Base-by-base conservation (phyloP, 2,888 invertebrate genomes). In the Paralinhomoeus sp. region DNA sequence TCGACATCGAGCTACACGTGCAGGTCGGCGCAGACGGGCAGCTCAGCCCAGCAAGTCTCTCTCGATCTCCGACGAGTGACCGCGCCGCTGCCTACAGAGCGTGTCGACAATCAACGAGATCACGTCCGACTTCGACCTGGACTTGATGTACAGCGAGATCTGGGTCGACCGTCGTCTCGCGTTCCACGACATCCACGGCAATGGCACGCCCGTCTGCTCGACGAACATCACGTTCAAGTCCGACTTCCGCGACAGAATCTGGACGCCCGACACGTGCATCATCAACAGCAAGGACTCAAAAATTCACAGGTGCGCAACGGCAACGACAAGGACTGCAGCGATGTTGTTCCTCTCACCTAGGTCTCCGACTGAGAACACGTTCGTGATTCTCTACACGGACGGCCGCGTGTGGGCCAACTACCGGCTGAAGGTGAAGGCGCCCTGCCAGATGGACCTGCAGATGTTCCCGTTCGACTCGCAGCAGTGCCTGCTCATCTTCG, bases 361-460 rank as follows among this genome's bases (percentile, higher is more conserved):
- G 34, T 55, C 55, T 3, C 60, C 60, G 7, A 57, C 55, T 20
- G 60, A 60, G 46, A 60, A 60, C 47, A 60, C 60, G 3, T 60
- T 61, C 46, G 57, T 60, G 18, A 61, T 60, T 47, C 49, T 60
- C 21, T 61, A 60, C 43, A 56, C 58, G 43, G 57, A 61, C 45
- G 61, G 61, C 22, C 47, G 57, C n/a, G 56, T 61, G 15, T 60
- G 61, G 60, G 55, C 56, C 42, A 61, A 61, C 49, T 60, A 59
- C 46, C 43, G 53, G 44, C 23, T 40, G 40, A 40, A 40, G 24
- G 40, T 40, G 40, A 23, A 24, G 46, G 59, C 60, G n/a, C 60
- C 60, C 2, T 60, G 60, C 47, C 45, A 49, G 40, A 47, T 52
- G 45, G 50, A 52, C 24, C 46, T 53, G 40, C 40, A 51, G 42